A percentile compares a stretch with the other conserved stretches of the same genome.
phyloP scores from a whole-genome alignment of 2,888 invertebrate species.

The Ormia ochracea region DNA sequence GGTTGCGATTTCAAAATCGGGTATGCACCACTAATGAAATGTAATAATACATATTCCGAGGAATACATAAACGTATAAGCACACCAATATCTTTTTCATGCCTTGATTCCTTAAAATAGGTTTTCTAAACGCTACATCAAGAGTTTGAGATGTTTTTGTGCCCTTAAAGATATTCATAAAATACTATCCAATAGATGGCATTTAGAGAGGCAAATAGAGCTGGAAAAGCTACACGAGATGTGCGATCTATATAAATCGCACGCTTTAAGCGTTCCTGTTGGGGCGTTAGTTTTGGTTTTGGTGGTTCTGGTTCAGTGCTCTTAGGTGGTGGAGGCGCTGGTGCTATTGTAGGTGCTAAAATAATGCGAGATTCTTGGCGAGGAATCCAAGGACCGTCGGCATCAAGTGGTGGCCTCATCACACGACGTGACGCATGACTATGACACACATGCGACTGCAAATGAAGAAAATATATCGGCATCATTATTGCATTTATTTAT shows the following conservation, averaged over 20 bases:
- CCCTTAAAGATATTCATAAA: conserved; percentile 83
- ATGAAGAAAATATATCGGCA: background rate
- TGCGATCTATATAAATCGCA: conserved; percentile 84
- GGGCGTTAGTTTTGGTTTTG: conserved; percentile 77
- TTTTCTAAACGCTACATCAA: background rate
- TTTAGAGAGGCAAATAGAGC: conserved; percentile 83
- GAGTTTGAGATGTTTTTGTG: background rate
- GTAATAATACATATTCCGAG: too few species aligned
- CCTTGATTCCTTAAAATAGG: background rate
- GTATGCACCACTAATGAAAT: too few species aligned
- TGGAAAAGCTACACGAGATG: conserved; percentile 84
- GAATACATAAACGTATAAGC: background rate
- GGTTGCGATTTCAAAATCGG: too few species aligned
- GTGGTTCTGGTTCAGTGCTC: conserved; percentile 75
- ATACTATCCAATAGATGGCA: conserved; percentile 84
- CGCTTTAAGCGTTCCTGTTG: conserved; percentile 81
- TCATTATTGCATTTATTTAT: background rate
- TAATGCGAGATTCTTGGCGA: conserved; percentile 75
- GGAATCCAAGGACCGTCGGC: conserved; percentile 77
- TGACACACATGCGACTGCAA: conserved; percentile 36
- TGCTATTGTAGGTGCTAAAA: conserved; percentile 73
- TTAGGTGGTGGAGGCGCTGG: conserved; percentile 71
- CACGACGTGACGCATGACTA: conserved; percentile 68
- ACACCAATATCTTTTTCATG: conserved; percentile 18
- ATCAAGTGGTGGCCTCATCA: conserved; percentile 72